Base-by-base conservation (phyloP, 37 sponge, comb jelly and placozoan genomes). In the Ianthella basta region DNA sequence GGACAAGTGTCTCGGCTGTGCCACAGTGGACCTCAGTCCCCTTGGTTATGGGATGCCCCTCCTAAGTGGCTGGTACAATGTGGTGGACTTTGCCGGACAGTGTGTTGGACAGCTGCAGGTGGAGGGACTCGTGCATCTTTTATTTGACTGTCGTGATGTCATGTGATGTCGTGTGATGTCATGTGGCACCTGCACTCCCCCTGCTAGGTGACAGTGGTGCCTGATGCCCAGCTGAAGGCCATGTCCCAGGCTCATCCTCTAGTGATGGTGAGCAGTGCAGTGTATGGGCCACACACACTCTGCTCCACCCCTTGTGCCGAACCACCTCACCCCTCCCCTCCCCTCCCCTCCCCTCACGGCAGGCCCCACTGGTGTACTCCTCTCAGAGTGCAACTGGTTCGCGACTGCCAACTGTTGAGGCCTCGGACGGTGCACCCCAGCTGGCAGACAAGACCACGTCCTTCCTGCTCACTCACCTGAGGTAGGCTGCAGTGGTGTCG, bases 41-140 rank as follows among this genome's bases (percentile, higher is more conserved):
- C 65, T 97, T 54, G 37, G 80, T 0, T 92, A 44, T 86, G 97
- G 97, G 16, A 69, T 97, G 78, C 75, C 82, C 14, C 82, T 85
- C 37, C 37, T 97, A 65, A 65, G 89, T 87, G 97, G 97, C 5
- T 97, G 97, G 97, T 97, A 97, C 83, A 85, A 94, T 66, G 78
- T 94, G 27, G 19, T 54, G 8, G 91, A 95, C 74, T 84, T 82
- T 38, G 72, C 88, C 21, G 93, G 93, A 21, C 83, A 90, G 55
- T 29, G 63, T 27, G 64, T 73, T 23, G 94, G 91, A 32, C 94
- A 94, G 32, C 75, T 94, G 60, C 88, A 90, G 91, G 94, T 94
- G 44, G 40, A 50, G 15, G 54, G 54, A 4, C 35, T 20, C 15
- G 72, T 19, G 3, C 8, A 8, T 3, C 50, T 44, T 3, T 44